Evolutionary conservation across 2,888 invertebrate genomes (phyloP), one percentile per base, ranked within the genome.

Genomic region (Argynnis bischoffii): DNA sequence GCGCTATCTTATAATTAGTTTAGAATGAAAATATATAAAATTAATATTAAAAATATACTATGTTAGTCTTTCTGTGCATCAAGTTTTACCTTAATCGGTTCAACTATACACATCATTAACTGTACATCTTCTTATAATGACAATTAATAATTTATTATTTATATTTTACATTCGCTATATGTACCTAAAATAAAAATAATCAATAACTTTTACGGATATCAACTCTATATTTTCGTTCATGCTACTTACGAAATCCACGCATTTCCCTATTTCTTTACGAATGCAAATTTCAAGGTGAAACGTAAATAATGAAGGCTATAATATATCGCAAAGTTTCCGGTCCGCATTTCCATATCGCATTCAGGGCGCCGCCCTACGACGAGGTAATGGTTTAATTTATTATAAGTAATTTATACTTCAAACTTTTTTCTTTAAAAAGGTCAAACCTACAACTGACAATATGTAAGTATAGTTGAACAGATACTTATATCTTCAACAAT

Each of bases 251-350:
- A 15, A 26, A 59, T 53, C 8, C 41, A 61, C 61, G 51, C 51
- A n/a, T 4, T 64, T 53, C 63, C 59, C 63, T 69, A 60, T 69
- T 73, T 70, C 69, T 64, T 66, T 56, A 54, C 64, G 60, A 67
- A 68, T 69, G 60, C 66, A 67, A 50, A 64, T 79, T 83, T 84
- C 86, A 88, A 83, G 87, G 88, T 71, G 74, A 75, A 80, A 53
- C 75, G 77, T 75, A 77, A 79, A 77, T 76, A 74, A 77, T 74
- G 73, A 77, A 83, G 79, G 78, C 77, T 72, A 80, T 80, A 41
- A 11, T 41, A 83, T 79, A 80, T 77, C 74, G 78, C 78, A 88
- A 89, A 86, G 87, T 56, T 74, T 90, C 89, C 90, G 89, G 81
- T 77, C 81, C 80, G 79, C 80, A 81, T 85, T 88, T 81, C 82